Percentiles rank a stretch among this genome's conserved stretches.
These are phyloP conservation scores for Drosophila buzzatii DNA, from an alignment of 2,888 invertebrate species.

Conservation along the genomic window DNA sequence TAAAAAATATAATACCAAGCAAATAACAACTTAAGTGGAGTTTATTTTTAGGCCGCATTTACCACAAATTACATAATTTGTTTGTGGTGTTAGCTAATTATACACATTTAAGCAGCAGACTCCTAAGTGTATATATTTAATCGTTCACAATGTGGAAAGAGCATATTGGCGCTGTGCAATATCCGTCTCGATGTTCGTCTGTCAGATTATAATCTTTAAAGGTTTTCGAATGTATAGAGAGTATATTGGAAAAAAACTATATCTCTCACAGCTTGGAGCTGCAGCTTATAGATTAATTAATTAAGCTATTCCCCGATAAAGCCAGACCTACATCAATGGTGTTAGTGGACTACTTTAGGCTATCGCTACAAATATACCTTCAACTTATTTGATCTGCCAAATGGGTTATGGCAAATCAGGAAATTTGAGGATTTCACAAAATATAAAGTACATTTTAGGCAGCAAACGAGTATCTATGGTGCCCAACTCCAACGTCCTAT, in stretches of 20 bases:
- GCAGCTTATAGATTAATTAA: not conserved
- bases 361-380: not conserved
- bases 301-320: not conserved
- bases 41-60: slow-evolving; percentile 18
- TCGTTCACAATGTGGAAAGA: not conserved
- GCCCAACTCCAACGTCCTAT: not conserved
- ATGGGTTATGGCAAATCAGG: no score
- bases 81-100: slow-evolving; percentile 44
- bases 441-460: not conserved
- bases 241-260: not conserved
- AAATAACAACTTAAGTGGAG: slow-evolving; percentile 13
- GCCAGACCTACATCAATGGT: not conserved
- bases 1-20: slow-evolving; percentile 2
- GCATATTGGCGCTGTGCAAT: not conserved
- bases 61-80: slow-evolving; percentile 21
- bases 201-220: not conserved
- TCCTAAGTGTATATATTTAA: not conserved
- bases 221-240: not conserved
- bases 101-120: not conserved
- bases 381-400: not conserved
- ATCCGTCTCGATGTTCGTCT: not conserved
- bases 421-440: not conserved
- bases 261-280: not conserved
- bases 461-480: not conserved
- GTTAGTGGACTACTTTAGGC: not conserved